Evolutionary conservation across 2,888 invertebrate genomes (phyloP).

Genomic region (Caenorhabditis sp.): DNA sequence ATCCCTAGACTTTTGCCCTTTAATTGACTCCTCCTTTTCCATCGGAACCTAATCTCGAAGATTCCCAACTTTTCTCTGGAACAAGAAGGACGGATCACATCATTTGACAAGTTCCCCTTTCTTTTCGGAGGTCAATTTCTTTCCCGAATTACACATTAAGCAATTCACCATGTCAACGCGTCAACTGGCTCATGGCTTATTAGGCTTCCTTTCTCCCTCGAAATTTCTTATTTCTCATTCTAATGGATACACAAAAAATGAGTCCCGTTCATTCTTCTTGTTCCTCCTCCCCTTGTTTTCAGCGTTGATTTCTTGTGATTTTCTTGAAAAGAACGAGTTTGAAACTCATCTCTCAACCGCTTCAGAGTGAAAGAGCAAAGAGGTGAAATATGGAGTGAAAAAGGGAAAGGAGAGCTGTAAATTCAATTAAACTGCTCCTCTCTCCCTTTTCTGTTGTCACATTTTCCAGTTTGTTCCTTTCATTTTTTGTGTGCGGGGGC

Average conservation of each 20-base stretch:
- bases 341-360: too few species aligned
- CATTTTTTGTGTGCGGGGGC: constrained; percentile 4
- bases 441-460: constrained; percentile 23
- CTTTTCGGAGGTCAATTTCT: constrained; percentile 6
- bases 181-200: constrained; percentile 7
- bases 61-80: not conserved
- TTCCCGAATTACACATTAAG: constrained; percentile 25
- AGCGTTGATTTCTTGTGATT: too few species aligned
- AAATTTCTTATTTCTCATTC: constrained; percentile 1
- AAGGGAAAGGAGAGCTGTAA: constrained; percentile 25
- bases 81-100: not conserved
- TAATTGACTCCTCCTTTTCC: not conserved
- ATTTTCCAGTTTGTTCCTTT: constrained; percentile 18
- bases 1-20: not conserved
- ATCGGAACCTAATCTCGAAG: not conserved
- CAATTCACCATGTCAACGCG: constrained; percentile 32
- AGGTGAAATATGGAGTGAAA: not conserved
- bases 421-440: constrained; percentile 36
- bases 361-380: not conserved
- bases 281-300: not conserved
- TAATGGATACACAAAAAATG: constrained; percentile 2
- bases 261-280: not conserved
- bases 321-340: too few species aligned
- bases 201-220: not conserved
- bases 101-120: constrained; percentile 17